Base-by-base conservation (phyloP, 2,888 invertebrate species). In the Margaritifera margaritifera region DNA sequence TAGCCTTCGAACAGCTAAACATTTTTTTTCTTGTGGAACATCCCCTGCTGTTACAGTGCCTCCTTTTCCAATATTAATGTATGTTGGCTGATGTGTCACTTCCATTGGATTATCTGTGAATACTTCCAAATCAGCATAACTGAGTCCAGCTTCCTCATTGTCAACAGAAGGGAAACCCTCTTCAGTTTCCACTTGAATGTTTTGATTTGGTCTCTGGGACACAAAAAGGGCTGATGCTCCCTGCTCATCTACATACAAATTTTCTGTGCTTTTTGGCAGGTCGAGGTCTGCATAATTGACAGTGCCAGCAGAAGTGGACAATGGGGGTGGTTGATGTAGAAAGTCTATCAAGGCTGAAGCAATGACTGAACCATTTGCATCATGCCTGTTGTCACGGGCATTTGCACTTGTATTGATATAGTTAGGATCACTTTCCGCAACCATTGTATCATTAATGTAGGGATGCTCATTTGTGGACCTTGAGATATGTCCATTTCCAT, bases 211-310 rank as follows among this genome's bases (percentile, higher is more conserved):
- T 57, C 59, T 60, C 57, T 58, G 25, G 42, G 51, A 31, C 31
- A 57, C 27, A n/a, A 66, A 64, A 51, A 61, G 54, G 20, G 67
- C 60, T 66, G 66, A 55, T 62, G 74, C 67, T 52, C 74, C 67
- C 51, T 71, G 65, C 71, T 64, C 66, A 20, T 75, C 75, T 31
- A 80, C 80, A 64, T 68, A 72, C 24, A 83, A 66, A 72, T 81
- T 83, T 55, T 84, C 84, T 4, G 76, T 80, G 64, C 83, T 83
- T 27, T 77, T 78, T n/a, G 86, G 82, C 84, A 96, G 92, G 88
- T 95, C 95, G 76, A 96, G 90, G 76, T 94, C 92, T 6, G 94
- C 94, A 90, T 96, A 96, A 89, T 95, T 95, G 1, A 95, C 81
- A 54, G 69, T 67, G 56, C 71, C 69, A 52, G 66, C 62, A 53